Evolutionary conservation across 2,888 invertebrate genomes (phyloP).

Genomic region (Dryadula phaetusa): DNA sequence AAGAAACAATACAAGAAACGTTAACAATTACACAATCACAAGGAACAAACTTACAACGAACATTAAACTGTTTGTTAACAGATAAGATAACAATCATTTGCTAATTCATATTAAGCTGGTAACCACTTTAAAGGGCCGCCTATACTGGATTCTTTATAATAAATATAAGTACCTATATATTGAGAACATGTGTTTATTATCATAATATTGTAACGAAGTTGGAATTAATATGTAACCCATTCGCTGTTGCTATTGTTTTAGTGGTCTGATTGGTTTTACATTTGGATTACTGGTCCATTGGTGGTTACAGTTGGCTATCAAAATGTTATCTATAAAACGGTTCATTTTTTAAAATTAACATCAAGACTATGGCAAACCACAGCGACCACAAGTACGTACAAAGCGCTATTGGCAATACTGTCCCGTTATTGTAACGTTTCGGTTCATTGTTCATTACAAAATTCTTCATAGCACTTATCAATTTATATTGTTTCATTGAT

Average conservation of each 20-base stretch:
- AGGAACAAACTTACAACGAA: constrained; percentile 46
- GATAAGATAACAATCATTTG: constrained; percentile 45
- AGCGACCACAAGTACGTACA: not conserved
- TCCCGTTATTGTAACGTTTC: constrained; percentile 1
- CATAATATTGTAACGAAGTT: too few species aligned
- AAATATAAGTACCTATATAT: not conserved
- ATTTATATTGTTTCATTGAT: not conserved
- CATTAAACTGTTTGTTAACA: constrained; percentile 41
- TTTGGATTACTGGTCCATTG: not conserved
- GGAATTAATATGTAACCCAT: not conserved
- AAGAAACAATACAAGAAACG: constrained; percentile 34
- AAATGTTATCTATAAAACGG: not conserved
- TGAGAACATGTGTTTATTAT: not conserved
- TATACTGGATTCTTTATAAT: not conserved
- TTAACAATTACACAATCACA: constrained; percentile 43
- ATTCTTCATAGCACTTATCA: not conserved
- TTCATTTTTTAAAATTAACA: not conserved
- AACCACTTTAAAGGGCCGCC: constrained; percentile 25
- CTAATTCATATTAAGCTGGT: constrained; percentile 43
- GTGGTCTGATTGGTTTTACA: not conserved
- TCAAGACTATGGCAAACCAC: not conserved
- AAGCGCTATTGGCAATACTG: not conserved
- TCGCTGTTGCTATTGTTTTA: not conserved
- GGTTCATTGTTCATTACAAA: not conserved
- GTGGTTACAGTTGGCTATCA: not conserved